Evolutionary conservation across 2,797 vertebrate genomes (phyloP).

Genomic region (Acrossocheilus fasciatus): DNA sequence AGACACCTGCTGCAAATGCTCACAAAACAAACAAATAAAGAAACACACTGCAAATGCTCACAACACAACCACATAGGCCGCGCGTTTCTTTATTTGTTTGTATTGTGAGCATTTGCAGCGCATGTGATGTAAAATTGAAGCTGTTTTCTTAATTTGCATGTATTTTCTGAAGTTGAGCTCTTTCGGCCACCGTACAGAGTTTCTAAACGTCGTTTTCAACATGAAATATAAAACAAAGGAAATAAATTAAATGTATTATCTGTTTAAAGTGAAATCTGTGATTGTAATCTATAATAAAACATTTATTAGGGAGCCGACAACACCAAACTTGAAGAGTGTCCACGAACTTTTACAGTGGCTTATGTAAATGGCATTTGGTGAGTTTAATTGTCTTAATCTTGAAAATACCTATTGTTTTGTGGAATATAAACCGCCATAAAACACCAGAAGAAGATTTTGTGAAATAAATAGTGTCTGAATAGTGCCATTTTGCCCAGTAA

Average conservation of each 20-base stretch:
- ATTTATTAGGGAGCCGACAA: too few species aligned
- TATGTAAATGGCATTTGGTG: neutral
- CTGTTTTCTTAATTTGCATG: too few species aligned
- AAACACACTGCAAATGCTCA: too few species aligned
- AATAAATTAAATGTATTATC: neutral
- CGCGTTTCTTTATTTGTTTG: too few species aligned
- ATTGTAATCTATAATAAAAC: too few species aligned
- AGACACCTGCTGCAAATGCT: too few species aligned
- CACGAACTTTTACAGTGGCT: too few species aligned
- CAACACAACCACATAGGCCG: too few species aligned
- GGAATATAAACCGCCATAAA: neutral
- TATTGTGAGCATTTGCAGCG: too few species aligned
- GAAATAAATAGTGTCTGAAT: neutral
- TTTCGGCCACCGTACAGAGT: neutral
- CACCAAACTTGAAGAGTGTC: neutral
- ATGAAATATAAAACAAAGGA: neutral
- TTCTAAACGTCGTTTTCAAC: neutral
- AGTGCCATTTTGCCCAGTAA: neutral
- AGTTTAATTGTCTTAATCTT: neutral
- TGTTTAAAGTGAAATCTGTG: neutral
- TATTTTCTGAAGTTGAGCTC: too few species aligned
- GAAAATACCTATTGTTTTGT: neutral
- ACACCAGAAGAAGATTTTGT: neutral
- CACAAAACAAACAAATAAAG: too few species aligned
- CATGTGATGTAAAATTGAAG: too few species aligned